Percentiles rank a stretch among this genome's conserved stretches.
These are phyloP conservation scores for Synanthedon tipuliformis DNA, from an alignment of 2,888 invertebrate species.

Conservation along the genomic window DNA sequence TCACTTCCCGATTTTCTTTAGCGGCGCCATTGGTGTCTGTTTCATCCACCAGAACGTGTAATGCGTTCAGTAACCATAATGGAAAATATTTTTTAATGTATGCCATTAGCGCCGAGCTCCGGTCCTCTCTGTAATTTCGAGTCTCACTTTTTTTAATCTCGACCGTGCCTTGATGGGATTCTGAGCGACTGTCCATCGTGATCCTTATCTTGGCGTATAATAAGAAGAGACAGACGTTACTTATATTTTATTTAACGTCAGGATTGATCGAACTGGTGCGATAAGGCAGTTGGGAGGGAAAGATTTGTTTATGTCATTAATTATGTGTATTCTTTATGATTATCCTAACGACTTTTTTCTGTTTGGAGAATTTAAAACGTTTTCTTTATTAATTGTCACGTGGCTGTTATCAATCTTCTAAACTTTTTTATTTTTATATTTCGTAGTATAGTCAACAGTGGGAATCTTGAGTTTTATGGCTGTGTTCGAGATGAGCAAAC, in stretches of 20 bases:
- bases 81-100: conserved; percentile 64
- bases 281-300: conserved; percentile 43
- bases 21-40: conserved; percentile 26
- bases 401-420: background rate
- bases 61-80: conserved; percentile 45
- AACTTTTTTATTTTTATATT: background rate
- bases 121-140: conserved; percentile 61
- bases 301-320: conserved; percentile 63
- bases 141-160: conserved; percentile 53
- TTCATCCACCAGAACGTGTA: conserved; percentile 33
- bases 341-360: background rate
- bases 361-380: background rate
- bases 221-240: conserved; percentile 67
- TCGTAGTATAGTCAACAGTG: conserved; percentile 8
- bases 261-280: conserved; percentile 56
- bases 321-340: conserved; percentile 23
- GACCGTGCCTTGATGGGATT: conserved; percentile 56
- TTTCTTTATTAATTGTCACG: background rate
- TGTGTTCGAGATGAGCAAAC: conserved; percentile 26
- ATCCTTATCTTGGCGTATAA: conserved; percentile 62
- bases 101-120: conserved; percentile 55
- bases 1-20: conserved; percentile 28
- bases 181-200: conserved; percentile 61
- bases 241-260: conserved; percentile 68
- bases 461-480: conserved; percentile 37